phyloP scores from a whole-genome alignment of 2,888 invertebrate genomes.

The Brachypalpus laphriformis region DNA sequence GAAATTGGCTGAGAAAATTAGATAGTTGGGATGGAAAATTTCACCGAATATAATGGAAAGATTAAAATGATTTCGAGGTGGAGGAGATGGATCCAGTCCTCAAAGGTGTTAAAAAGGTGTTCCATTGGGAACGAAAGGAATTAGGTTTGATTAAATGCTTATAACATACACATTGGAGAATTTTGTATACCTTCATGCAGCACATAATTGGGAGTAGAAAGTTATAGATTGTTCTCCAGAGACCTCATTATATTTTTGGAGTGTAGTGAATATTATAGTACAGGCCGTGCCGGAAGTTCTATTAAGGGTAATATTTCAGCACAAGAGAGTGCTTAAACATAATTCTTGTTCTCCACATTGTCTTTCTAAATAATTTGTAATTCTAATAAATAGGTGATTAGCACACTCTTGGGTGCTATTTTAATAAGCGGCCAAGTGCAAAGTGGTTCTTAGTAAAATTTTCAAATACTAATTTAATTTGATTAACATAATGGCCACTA shows the following conservation, averaged over 20 bases:
- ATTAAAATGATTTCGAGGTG: neutral
- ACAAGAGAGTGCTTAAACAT: too few species aligned
- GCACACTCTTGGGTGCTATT: too few species aligned
- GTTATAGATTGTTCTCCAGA: neutral
- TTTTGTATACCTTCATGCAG: neutral
- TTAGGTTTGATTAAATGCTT: neutral
- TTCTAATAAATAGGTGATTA: too few species aligned
- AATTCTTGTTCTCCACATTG: too few species aligned
- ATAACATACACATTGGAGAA: neutral
- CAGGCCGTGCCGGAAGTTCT: neutral
- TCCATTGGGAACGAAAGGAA: neutral
- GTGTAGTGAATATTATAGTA: neutral
- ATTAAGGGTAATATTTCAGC: too few species aligned
- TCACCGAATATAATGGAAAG: neutral
- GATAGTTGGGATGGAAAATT: neutral
- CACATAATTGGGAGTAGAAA: neutral
- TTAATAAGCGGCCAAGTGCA: too few species aligned
- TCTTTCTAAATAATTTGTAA: too few species aligned
- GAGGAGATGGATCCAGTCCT: neutral
- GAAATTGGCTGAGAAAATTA: conserved; percentile 20
- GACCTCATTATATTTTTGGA: neutral
- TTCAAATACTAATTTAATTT: too few species aligned
- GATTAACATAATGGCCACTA: too few species aligned
- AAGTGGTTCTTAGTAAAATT: too few species aligned
- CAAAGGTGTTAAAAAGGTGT: neutral